Conservation (phyloP, 1,140 invertebrate genomes). For the Episyrphus balteatus region DNA sequence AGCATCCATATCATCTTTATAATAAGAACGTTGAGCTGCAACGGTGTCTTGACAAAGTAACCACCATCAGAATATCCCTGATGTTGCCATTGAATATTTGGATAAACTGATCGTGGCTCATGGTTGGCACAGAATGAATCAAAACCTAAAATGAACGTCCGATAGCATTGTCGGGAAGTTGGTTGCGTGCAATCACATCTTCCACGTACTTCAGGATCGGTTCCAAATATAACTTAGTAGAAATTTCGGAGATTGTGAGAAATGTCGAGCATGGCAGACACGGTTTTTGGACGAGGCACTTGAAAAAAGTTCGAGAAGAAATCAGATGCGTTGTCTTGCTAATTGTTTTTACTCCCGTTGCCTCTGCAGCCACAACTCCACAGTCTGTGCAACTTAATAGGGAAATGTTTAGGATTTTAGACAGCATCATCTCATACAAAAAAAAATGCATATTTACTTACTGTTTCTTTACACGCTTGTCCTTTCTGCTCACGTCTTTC, state of each 20-base stretch:
- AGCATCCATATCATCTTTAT: too few relatives aligned
- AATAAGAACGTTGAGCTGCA: conserved; percentile 90
- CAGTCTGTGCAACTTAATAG: too few relatives aligned
- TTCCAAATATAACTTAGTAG: conserved; percentile 65
- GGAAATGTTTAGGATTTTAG: too few relatives aligned
- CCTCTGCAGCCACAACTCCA: too few relatives aligned
- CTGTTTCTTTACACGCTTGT: too few relatives aligned
- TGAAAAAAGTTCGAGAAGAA: too few relatives aligned
- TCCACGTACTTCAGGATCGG: conserved; percentile 81
- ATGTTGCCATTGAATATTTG: conserved; percentile 93
- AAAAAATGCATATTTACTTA: too few relatives aligned
- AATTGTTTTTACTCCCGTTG: too few relatives aligned
- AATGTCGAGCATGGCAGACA: conserved; percentile 75
- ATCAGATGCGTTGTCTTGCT: too few relatives aligned
- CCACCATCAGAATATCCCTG: conserved; percentile 93
- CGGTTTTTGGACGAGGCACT: conserved; percentile 46
- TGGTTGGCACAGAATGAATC: conserved; percentile 81
- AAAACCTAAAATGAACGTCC: conserved; percentile 79
- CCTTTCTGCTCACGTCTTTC: too few relatives aligned
- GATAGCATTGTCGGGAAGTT: conserved; percentile 63
- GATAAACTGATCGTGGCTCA: conserved; percentile 81
- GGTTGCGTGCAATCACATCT: conserved; percentile 65
- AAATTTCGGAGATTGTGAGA: conserved; percentile 76
- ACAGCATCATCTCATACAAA: too few relatives aligned
- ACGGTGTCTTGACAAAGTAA: conserved; percentile 86